Evolutionary conservation across 1,140 invertebrate genomes (phyloP).

Genomic region (Sarcophaga peregrina): DNA sequence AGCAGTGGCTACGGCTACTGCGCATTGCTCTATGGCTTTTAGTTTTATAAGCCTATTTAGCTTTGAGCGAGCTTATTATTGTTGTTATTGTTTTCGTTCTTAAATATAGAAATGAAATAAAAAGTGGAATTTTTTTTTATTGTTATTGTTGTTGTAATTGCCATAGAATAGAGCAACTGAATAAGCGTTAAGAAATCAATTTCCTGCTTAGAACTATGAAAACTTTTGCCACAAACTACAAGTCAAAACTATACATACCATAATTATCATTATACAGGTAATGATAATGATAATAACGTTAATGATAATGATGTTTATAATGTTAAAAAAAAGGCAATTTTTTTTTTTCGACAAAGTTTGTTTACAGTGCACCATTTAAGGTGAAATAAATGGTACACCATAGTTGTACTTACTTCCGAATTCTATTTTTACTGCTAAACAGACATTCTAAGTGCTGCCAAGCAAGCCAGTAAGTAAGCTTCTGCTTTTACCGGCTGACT

Average conservation of each 20-base stretch:
- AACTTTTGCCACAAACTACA: too few species aligned
- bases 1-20: too few species aligned
- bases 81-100: too few species aligned
- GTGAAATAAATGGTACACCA: background rate
- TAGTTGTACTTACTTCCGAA: slow-evolving; percentile 3
- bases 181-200: slow-evolving; percentile 13
- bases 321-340: too few species aligned
- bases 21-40: background rate
- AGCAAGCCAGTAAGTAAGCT: too few species aligned
- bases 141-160: too few species aligned
- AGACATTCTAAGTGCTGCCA: too few species aligned
- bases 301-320: too few species aligned
- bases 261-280: too few species aligned
- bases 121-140: background rate
- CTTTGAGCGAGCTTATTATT: too few species aligned
- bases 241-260: too few species aligned
- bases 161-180: background rate
- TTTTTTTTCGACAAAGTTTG: background rate
- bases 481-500: background rate
- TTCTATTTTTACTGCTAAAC: background rate
- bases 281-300: too few species aligned
- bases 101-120: slow-evolving; percentile 10
- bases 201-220: background rate
- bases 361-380: background rate
- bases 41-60: background rate